Evolutionary conservation across 2,888 invertebrate species (phyloP), one percentile per base, ranked within the genome.

Genomic region (Papilio protenor): DNA sequence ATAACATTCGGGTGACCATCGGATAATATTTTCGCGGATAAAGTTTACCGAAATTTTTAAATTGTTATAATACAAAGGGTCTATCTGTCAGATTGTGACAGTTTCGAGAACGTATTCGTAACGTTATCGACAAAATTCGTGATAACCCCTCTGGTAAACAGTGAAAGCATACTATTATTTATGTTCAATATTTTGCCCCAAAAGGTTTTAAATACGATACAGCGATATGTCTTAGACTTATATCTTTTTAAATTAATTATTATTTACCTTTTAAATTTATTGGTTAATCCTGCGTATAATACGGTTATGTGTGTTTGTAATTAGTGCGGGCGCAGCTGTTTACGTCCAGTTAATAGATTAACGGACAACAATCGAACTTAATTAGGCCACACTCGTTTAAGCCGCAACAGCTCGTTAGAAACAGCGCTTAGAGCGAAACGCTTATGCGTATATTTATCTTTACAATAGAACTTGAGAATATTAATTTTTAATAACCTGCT

Each of bases 321-420:
- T 66, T 66, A 66, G 66, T 66, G 23, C 47, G 47, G 61, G 47
- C 27, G 47, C 74, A 74, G 74, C 49, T 74, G 61, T 59, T 47
- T 74, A 18, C 61, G 23, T 61, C 49, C 74, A 49, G 61, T 64
- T 61, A 74, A 74, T 74, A 74, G 74, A 74, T 74, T 61, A 64
- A 64, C 61, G 47, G 61, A 74, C 59, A 45, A 47, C 61, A 61
- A 64, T 49, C 23, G 61, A 64, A 74, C 74, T 74, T 61, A 74
- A 74, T 74, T 74, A 74, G 74, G 27, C 18, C 47, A 61, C 59
- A 47, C 61, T 74, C 74, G 61, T 64, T 74, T 61, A 74, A 74
- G 74, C 74, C 23, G 59, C n/a, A 74, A 64, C 61, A 64, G 74
- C 61, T 49, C 47, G 61, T 74, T 74, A 49, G 74, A 45, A 61